These are phyloP conservation scores for Drosophila siamana DNA, from an alignment of 2,888 invertebrate genomes.

Conservation along the genomic window DNA sequence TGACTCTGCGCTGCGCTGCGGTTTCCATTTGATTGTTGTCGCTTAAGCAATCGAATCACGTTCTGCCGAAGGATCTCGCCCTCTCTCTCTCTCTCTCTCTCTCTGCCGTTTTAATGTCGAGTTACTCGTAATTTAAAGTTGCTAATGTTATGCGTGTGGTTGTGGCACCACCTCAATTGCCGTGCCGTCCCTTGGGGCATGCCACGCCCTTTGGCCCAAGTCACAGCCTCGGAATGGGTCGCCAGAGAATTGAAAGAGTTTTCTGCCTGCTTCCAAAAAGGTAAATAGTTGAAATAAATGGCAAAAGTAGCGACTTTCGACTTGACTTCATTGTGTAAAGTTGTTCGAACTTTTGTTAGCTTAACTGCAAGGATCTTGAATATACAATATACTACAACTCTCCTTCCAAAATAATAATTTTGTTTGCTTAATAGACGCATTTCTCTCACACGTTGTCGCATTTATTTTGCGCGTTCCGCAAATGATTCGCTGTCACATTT, in stretches of 20 bases:
- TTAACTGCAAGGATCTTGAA: not conserved
- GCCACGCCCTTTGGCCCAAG: constrained; percentile 9
- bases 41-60: constrained; percentile 70
- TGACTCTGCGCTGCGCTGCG: constrained; percentile 49
- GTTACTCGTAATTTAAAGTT: constrained; percentile 53
- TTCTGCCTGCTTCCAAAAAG: constrained; percentile 15
- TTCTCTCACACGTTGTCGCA: not conserved
- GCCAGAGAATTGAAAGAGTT: constrained; percentile 33
- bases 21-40: constrained; percentile 69
- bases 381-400: too few species aligned
- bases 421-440: too few species aligned
- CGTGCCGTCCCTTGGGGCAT: constrained; percentile 20
- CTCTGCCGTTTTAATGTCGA: constrained; percentile 11
- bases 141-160: constrained; percentile 38
- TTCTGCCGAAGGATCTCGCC: constrained; percentile 52
- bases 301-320: constrained; percentile 1
- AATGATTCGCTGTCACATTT: not conserved
- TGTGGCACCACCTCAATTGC: constrained; percentile 35
- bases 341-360: not conserved
- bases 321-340: not conserved
- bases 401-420: too few species aligned
- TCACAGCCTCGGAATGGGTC: constrained; percentile 32
- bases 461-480: not conserved
- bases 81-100: not conserved
- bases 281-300: constrained; percentile 21